Evolutionary conservation across 2,888 invertebrate genomes (phyloP).

Genomic region (Catocala nupta): DNA sequence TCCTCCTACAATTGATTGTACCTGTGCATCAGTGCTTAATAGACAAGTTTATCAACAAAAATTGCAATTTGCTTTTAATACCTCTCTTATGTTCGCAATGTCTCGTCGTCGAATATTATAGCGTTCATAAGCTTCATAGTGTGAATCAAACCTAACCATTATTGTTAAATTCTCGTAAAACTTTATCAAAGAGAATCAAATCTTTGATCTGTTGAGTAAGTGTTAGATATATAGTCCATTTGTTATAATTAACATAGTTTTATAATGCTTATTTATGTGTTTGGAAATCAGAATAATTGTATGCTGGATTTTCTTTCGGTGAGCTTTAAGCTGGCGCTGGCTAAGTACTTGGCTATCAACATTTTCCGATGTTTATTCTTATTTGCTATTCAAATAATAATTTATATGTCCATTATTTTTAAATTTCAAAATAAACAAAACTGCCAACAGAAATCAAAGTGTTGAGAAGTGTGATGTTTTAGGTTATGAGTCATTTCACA

Average conservation of each 20-base stretch:
- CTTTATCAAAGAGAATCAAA: constrained; percentile 46
- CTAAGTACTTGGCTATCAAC: constrained; percentile 12
- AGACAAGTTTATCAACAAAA: no score
- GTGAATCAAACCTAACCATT: constrained; percentile 35
- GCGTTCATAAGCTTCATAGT: background rate
- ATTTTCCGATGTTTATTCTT: constrained; percentile 12
- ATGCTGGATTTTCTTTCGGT: constrained; percentile 15
- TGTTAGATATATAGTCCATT: constrained; percentile 47
- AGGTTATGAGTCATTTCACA: constrained; percentile 14
- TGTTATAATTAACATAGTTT: constrained; percentile 45
- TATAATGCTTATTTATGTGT: constrained; percentile 31
- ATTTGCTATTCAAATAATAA: constrained; percentile 19
- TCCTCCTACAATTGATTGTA: no score
- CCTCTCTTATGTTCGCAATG: no score
- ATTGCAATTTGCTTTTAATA: no score
- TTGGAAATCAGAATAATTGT: constrained; percentile 25
- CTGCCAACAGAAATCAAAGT: constrained; percentile 3
- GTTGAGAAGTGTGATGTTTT: constrained; percentile 6
- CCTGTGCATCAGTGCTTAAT: no score
- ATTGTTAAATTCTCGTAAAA: constrained; percentile 51
- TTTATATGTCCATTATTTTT: constrained; percentile 21
- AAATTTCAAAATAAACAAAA: constrained; percentile 9
- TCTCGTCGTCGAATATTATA: no score
- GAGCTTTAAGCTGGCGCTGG: constrained; percentile 10
- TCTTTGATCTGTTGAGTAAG: constrained; percentile 53